Evolutionary conservation across 2,113 vertebrate genomes (phyloP).

Genomic region (Platanista minor): DNA sequence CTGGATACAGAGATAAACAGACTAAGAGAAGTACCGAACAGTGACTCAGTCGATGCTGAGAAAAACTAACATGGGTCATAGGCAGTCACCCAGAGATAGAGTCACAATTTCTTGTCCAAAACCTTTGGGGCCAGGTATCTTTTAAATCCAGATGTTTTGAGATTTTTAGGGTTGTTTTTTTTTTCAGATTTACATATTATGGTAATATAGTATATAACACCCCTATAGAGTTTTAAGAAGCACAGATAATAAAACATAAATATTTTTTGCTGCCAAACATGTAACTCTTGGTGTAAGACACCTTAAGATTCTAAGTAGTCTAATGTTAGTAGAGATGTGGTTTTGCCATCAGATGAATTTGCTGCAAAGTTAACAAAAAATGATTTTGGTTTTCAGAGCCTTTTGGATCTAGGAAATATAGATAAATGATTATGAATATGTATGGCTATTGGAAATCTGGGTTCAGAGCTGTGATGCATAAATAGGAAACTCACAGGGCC

Average conservation of each 20-base stretch:
- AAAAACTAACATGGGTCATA: neutral
- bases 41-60: neutral
- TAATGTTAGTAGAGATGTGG: neutral
- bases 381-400: neutral
- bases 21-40: neutral
- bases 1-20: neutral
- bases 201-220: neutral
- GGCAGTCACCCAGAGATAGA: neutral
- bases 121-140: neutral
- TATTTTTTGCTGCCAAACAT: neutral
- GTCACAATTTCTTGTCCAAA: neutral
- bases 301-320: neutral
- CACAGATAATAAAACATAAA: neutral
- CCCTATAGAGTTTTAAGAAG: neutral
- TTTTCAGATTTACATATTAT: neutral
- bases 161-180: neutral
- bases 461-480: neutral
- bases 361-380: neutral
- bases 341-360: neutral
- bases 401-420: neutral
- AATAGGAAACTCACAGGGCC: neutral
- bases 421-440: neutral
- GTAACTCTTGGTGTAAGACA: neutral
- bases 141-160: neutral
- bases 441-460: neutral